Evolutionary conservation across 1,140 invertebrate genomes (phyloP).

Genomic region (Temnothorax nylanderi): DNA sequence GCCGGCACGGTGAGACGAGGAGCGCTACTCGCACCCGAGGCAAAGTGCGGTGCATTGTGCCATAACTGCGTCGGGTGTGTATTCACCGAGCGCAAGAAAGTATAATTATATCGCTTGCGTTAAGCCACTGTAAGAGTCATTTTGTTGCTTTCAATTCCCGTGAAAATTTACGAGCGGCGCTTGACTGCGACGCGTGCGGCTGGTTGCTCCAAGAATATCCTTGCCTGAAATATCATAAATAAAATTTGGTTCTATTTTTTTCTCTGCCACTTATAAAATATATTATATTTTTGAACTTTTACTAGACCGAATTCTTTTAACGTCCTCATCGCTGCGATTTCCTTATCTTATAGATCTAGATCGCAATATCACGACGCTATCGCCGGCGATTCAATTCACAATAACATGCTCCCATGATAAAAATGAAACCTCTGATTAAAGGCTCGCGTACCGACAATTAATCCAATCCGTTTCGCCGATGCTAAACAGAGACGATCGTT

Average conservation of each 20-base stretch:
- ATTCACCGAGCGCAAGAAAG: slow-evolving; percentile 40
- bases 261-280: neutral
- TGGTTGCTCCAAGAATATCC: neutral
- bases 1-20: neutral
- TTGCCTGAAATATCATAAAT: neutral
- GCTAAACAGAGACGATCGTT: slow-evolving; percentile 46
- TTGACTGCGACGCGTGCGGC: slow-evolving; percentile 46
- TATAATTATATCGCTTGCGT: slow-evolving; percentile 61
- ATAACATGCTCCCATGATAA: neutral
- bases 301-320: neutral
- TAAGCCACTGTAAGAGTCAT: slow-evolving; percentile 47
- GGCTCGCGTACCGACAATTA: slow-evolving; percentile 33
- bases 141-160: slow-evolving; percentile 56
- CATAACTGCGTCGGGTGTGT: slow-evolving; percentile 2
- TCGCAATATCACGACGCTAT: neutral
- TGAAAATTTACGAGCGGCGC: slow-evolving; percentile 76
- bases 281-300: neutral
- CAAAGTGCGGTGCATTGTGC: neutral
- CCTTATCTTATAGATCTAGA: slow-evolving; percentile 7
- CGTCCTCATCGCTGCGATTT: neutral
- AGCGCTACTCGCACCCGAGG: neutral
- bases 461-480: slow-evolving; percentile 12
- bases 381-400: slow-evolving; percentile 2
- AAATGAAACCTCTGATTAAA: slow-evolving; percentile 41
- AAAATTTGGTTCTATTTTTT: neutral